Conservation (phyloP, 1,140 invertebrate species). For the Campodea augens region DNA sequence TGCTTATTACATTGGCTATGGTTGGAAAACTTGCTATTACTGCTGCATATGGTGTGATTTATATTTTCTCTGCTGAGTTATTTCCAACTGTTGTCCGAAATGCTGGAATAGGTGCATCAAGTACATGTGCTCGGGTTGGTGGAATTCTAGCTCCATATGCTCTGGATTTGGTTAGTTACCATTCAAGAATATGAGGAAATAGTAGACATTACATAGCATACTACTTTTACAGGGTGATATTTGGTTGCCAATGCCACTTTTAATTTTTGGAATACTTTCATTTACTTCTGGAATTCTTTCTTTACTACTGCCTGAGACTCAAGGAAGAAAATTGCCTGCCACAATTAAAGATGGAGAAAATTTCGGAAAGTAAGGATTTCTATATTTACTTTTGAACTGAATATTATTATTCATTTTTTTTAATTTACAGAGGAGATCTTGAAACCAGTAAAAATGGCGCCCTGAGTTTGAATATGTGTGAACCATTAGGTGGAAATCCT, state of each 20-base stretch:
- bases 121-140: conserved; percentile 53
- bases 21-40: conserved; percentile 64
- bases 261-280: conserved; percentile 46
- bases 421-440: no score
- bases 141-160: conserved; percentile 55
- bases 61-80: conserved; percentile 61
- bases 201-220: neutral
- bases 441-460: no score
- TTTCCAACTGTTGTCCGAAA: conserved; percentile 67
- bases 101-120: conserved; percentile 52
- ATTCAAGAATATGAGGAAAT: neutral
- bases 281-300: conserved; percentile 42
- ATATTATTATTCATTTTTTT: no score
- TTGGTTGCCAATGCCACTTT: conserved; percentile 44
- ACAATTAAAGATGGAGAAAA: conserved; percentile 49
- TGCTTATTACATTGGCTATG: conserved; percentile 50
- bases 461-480: no score
- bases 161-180: conserved; percentile 32
- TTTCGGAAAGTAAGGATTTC: conserved; percentile 36
- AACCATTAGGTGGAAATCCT: no score
- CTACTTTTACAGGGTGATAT: conserved; percentile 26
- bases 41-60: conserved; percentile 56
- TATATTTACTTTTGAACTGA: no score
- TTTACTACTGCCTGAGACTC: conserved; percentile 52
- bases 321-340: conserved; percentile 49